These are phyloP conservation scores for Cryptomyrus ogoouensis DNA, from an alignment of 2,113 vertebrate species.

Conservation along the genomic window DNA sequence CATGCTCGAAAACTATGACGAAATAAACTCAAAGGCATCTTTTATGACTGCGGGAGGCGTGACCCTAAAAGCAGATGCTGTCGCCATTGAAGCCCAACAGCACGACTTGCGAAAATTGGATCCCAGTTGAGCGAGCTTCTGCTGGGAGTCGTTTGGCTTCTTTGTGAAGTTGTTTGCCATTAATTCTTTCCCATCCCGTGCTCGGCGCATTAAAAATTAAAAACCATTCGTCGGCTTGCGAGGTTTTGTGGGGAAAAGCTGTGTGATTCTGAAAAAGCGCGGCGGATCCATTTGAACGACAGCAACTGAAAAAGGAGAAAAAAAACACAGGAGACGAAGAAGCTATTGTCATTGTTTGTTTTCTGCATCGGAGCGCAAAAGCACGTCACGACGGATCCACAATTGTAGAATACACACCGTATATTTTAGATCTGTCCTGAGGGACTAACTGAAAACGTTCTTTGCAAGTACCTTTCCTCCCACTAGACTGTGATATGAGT, in stretches of 20 bases:
- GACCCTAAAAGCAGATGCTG: neutral
- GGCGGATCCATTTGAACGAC: conserved; percentile 5
- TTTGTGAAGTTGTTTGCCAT: conserved; percentile 1
- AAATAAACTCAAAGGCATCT: neutral
- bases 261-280: neutral
- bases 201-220: conserved; percentile 22
- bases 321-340: conserved; percentile 5
- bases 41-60: neutral
- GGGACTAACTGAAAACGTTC: conserved; percentile 11
- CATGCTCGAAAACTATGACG: neutral
- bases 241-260: neutral
- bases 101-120: neutral
- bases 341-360: conserved; percentile 18
- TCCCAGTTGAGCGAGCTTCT: neutral
- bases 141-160: neutral
- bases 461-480: neutral
- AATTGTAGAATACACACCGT: conserved; percentile 12
- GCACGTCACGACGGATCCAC: neutral
- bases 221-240: neutral
- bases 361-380: neutral
- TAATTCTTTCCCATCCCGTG: neutral
- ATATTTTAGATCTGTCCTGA: conserved; percentile 21
- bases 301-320: neutral
- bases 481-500: conserved; percentile 18
- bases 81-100: neutral